These are phyloP conservation scores for Upupa epops DNA, from an alignment of 2,113 vertebrate genomes.

Conservation along the genomic window DNA sequence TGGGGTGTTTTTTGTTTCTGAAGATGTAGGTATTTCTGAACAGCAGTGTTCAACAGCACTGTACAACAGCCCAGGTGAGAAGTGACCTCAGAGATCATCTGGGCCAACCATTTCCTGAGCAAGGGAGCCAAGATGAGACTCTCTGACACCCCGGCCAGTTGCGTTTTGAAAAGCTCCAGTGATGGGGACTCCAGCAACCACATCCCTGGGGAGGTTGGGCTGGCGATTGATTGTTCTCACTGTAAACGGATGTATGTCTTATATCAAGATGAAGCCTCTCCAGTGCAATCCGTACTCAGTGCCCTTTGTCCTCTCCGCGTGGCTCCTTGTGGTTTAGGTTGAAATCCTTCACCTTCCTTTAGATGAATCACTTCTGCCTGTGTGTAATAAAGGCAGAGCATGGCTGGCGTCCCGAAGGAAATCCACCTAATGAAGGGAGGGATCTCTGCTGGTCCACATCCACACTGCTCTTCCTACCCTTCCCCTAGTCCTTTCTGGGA, in stretches of 20 bases:
- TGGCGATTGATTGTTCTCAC: not conserved
- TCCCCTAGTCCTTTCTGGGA: not conserved
- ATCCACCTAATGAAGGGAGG: not conserved
- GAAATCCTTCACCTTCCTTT: not conserved
- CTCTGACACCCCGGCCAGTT: not conserved
- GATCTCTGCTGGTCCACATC: not conserved
- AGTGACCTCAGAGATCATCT: not conserved
- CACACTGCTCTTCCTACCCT: not conserved
- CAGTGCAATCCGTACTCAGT: not conserved
- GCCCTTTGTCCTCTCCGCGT: not conserved
- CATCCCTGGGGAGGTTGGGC: not conserved
- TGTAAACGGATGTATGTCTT: not conserved
- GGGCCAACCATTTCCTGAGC: not conserved
- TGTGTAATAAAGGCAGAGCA: not conserved
- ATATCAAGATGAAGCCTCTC: not conserved
- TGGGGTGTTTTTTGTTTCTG: not conserved
- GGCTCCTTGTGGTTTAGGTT: not conserved
- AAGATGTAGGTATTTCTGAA: not conserved
- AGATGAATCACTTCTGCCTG: not conserved
- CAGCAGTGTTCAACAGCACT: not conserved
- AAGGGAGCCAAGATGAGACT: not conserved
- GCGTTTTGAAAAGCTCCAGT: fast-evolving
- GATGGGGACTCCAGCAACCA: not conserved
- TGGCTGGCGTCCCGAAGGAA: not conserved
- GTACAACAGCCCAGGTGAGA: not conserved